Base-by-base conservation (phyloP, 2,888 invertebrate species). In the Dynastes grantii region DNA sequence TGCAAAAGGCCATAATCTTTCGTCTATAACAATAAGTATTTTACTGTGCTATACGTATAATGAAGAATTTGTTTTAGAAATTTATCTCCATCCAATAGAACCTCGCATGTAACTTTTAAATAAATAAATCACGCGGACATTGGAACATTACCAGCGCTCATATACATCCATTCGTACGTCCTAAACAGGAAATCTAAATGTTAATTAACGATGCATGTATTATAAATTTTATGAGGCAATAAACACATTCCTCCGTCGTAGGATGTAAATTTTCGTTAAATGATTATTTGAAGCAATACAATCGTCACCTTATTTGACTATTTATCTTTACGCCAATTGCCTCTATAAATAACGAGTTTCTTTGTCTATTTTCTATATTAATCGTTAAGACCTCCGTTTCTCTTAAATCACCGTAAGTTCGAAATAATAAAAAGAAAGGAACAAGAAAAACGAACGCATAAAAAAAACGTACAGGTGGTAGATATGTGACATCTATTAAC, bases 151-250 rank as follows among this genome's bases (percentile, higher is more conserved):
- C 55, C 55, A 58, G 22, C 16, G 55, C 16, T 22, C 22, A 58
- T 58, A 58, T 22, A 16, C 55, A 63, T 63, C 22, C 61, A 29
- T 61, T 13, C 32, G 32, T 63, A 73, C 40, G 58, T 58, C 58
- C 51, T 40, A 58, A 58, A 58, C 73, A 73, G 73, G 73, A 73
- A 58, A 73, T 73, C 58, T 58, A 58, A 73, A 73, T 40, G 58
- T 37, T 58, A 73, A 73, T 73, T 73, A 71, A 37, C 37, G 40
- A 73, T 73, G 73, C 58, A 40, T 40, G 73, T 58, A 73, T 58
- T 58, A 58, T 73, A 73, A 73, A 71, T 37, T 71, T 71, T 71
- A 71, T 71, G 71, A 73, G 55, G 73, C 40, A 73, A 73, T 73
- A 73, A 68, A 73, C 58, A 55, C 58, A 73, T 71, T 71, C 71